These are phyloP conservation scores for Emys orbicularis DNA, from an alignment of 2,797 vertebrate species.

Conservation along the genomic window DNA sequence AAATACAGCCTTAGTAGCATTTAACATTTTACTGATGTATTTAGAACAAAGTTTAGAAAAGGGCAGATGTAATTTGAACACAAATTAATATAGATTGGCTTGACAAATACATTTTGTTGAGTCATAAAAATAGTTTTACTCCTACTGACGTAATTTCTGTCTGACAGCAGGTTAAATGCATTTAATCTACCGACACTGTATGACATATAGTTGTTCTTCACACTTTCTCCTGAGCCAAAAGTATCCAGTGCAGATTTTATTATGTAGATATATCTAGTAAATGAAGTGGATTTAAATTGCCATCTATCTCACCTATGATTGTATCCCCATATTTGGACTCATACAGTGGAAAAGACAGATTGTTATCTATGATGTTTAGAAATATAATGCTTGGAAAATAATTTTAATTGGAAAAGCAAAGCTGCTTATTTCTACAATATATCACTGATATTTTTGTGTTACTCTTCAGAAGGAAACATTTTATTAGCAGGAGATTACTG, in stretches of 20 bases:
- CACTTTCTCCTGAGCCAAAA: neutral
- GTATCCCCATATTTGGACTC: slow-evolving; percentile 24
- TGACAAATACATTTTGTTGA: neutral
- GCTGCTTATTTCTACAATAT: neutral
- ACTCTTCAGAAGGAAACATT: slow-evolving; percentile 13
- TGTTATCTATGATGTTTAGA: neutral
- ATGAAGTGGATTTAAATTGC: neutral
- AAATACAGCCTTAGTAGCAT: neutral
- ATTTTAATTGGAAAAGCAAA: slow-evolving; percentile 7
- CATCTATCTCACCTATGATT: neutral
- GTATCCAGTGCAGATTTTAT: neutral
- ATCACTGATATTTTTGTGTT: slow-evolving; percentile 30
- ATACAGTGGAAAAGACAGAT: neutral
- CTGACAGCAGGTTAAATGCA: neutral
- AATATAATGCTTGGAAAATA: neutral
- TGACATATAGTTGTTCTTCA: neutral
- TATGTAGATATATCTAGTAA: neutral
- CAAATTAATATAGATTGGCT: neutral
- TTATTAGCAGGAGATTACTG: slow-evolving; percentile 31
- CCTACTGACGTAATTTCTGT: neutral
- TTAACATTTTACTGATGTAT: neutral
- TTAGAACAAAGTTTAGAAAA: neutral
- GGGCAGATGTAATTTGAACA: neutral
- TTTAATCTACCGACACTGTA: neutral
- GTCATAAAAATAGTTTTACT: neutral